These are phyloP conservation scores for Augiades crinisus DNA, from an alignment of 2,888 invertebrate genomes.

Conservation along the genomic window DNA sequence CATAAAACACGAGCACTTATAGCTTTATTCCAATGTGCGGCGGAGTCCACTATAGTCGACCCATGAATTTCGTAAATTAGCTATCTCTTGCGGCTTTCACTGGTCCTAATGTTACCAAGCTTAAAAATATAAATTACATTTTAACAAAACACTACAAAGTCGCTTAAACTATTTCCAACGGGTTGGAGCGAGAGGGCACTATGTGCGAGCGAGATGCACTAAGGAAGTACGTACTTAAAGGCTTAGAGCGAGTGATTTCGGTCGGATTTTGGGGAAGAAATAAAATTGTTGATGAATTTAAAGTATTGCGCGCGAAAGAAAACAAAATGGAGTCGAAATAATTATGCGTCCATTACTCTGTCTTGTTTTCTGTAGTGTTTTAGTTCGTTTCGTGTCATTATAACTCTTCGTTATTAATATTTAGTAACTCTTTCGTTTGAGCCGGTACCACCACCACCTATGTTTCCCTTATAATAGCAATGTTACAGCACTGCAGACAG, in stretches of 20 bases:
- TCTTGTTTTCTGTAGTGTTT: background rate
- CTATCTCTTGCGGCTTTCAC: too few species aligned
- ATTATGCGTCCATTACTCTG: background rate
- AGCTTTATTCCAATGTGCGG: too few species aligned
- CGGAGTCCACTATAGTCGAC: too few species aligned
- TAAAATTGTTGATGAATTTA: slow-evolving; percentile 22
- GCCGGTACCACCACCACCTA: too few species aligned
- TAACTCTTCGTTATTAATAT: too few species aligned
- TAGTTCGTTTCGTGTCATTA: too few species aligned
- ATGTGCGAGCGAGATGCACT: slow-evolving; percentile 19
- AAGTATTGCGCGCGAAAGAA: background rate
- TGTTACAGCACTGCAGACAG: too few species aligned
- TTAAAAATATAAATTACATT: background rate
- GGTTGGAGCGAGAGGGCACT: slow-evolving; percentile 20
- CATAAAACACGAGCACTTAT: too few species aligned
- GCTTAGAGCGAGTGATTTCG: slow-evolving; percentile 29
- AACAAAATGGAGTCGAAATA: background rate
- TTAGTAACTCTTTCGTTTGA: too few species aligned
- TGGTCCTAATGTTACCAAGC: too few species aligned
- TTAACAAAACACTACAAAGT: slow-evolving; percentile 13
- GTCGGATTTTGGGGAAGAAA: slow-evolving; percentile 14
- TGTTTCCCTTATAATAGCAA: too few species aligned
- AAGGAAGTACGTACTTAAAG: slow-evolving; percentile 37
- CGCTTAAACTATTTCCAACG: slow-evolving; percentile 28
- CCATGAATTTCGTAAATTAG: too few species aligned